Percentiles rank a stretch among this genome's conserved stretches.
Evolutionary conservation across 1,140 invertebrate genomes (phyloP).

Genomic region (Drosophila nebulosa): DNA sequence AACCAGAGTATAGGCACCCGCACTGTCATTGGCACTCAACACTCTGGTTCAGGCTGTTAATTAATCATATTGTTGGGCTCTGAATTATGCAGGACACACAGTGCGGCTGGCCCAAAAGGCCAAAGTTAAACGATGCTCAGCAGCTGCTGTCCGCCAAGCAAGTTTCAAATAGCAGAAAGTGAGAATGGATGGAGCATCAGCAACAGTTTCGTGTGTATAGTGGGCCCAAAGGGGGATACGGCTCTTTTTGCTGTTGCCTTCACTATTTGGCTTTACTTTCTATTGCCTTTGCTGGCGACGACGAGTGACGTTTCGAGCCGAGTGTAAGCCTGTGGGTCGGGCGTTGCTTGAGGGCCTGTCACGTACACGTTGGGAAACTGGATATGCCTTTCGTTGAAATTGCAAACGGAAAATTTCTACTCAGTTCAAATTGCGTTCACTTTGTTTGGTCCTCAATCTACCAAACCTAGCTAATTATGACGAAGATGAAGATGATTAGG

Average conservation of each 20-base stretch:
- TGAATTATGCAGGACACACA: conserved; percentile 38
- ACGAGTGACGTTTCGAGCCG: conserved; percentile 11
- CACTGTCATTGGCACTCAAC: conserved; percentile 23
- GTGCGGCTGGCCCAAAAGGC: conserved; percentile 8
- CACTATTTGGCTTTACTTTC: neutral
- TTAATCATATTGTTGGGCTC: conserved; percentile 46
- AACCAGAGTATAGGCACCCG: neutral
- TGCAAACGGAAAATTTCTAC: conserved; percentile 65
- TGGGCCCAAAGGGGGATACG: neutral
- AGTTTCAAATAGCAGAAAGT: conserved; percentile 15
- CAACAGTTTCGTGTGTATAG: conserved; percentile 20
- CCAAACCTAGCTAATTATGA: conserved; percentile 48
- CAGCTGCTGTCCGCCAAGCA: conserved; percentile 47
- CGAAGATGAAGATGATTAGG: conserved; percentile 28
- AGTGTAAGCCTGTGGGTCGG: conserved; percentile 19
- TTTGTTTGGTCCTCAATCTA: conserved; percentile 57
- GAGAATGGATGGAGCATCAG: conserved; percentile 18
- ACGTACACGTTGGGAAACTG: conserved; percentile 39
- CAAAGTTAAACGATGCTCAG: conserved; percentile 36
- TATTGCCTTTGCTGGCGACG: neutral
- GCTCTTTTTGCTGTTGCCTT: neutral
- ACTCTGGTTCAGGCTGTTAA: conserved; percentile 34
- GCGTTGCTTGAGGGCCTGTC: conserved; percentile 12
- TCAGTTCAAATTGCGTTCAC: neutral
- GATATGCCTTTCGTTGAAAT: conserved; percentile 60